Evolutionary conservation across 1,140 invertebrate genomes (phyloP).

Genomic region (Brevipalpus yothersi): DNA sequence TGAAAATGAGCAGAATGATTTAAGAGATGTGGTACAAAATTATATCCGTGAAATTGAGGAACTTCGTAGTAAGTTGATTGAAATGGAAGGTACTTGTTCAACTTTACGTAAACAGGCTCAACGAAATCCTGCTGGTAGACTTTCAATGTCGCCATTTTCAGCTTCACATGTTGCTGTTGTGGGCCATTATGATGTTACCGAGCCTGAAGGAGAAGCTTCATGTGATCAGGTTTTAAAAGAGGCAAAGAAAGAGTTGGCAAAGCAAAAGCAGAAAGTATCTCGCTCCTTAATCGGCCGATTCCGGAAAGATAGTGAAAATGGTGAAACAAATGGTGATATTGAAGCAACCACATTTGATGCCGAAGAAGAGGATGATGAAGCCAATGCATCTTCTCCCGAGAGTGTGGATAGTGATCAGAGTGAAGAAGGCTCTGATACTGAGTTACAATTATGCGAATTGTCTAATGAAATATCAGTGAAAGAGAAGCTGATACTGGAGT

Average conservation of each 20-base stretch:
- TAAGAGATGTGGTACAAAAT: conserved; percentile 43
- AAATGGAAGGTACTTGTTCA: conserved; percentile 61
- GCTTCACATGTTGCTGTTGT: conserved; percentile 4
- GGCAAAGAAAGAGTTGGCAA: conserved; percentile 37
- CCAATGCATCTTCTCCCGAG: conserved; percentile 13
- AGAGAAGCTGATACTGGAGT: conserved; percentile 70
- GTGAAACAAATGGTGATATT: conserved; percentile 10
- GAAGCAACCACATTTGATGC: conserved; percentile 13
- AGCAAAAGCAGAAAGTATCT: conserved; percentile 21
- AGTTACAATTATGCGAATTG: conserved; percentile 9
- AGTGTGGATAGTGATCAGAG: conserved; percentile 5
- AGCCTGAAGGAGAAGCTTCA: conserved; percentile 6
- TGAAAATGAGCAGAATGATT: conserved; percentile 24
- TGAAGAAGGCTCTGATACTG: conserved; percentile 3
- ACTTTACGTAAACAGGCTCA: conserved; percentile 33
- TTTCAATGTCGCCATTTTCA: conserved; percentile 14
- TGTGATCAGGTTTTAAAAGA: conserved; percentile 27
- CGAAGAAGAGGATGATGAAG: conserved; percentile 16
- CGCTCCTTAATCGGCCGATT: conserved; percentile 11
- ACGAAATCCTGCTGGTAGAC: conserved; percentile 14
- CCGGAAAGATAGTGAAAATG: neutral
- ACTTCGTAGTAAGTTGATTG: conserved; percentile 49
- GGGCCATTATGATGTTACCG: conserved; percentile 6
- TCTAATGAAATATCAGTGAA: conserved; percentile 13
- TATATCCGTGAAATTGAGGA: conserved; percentile 82